Evolutionary conservation across 2,888 invertebrate genomes (phyloP).

Genomic region (Emesis furor): DNA sequence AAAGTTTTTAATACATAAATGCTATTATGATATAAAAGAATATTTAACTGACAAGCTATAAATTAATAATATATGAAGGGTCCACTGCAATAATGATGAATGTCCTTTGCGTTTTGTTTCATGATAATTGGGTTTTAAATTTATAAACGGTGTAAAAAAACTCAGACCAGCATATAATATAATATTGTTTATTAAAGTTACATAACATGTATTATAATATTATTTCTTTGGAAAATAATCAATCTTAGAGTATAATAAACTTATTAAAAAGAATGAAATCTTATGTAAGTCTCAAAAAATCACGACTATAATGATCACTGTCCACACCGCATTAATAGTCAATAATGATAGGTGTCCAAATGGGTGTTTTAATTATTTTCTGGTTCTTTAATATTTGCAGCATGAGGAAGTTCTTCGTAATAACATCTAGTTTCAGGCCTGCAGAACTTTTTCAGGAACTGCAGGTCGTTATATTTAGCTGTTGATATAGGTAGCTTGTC

Average conservation of each 20-base stretch:
- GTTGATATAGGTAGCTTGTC: slow-evolving; percentile 51
- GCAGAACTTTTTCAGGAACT: slow-evolving; percentile 49
- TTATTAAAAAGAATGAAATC: slow-evolving; percentile 1
- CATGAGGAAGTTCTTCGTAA: slow-evolving; percentile 17
- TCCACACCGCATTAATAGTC: slow-evolving; percentile 21
- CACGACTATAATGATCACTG: slow-evolving; percentile 16
- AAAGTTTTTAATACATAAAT: too few relatives aligned
- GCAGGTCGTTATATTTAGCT: slow-evolving; percentile 54
- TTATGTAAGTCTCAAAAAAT: slow-evolving; percentile 18
- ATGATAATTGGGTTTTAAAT: slow-evolving; percentile 29
- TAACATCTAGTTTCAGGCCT: slow-evolving; percentile 27
- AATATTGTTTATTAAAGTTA: slow-evolving; percentile 20
- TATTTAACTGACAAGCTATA: too few relatives aligned
- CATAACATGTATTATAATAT: slow-evolving; percentile 12
- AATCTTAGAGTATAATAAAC: too few relatives aligned
- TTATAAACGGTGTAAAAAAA: slow-evolving; percentile 43
- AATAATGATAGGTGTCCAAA: slow-evolving; percentile 15
- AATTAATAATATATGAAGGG: too few relatives aligned
- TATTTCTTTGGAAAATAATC: slow-evolving; percentile 23
- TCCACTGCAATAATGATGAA: slow-evolving; percentile 4
- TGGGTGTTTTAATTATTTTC: slow-evolving; percentile 11
- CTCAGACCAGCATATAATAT: slow-evolving; percentile 11
- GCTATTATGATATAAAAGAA: too few relatives aligned
- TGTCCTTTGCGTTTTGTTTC: neutral
- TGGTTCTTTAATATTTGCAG: slow-evolving; percentile 21